Percentiles rank a stretch among this genome's conserved stretches.
Evolutionary conservation across 2,113 vertebrate species (phyloP).

Genomic region (Ciconia maguari): DNA sequence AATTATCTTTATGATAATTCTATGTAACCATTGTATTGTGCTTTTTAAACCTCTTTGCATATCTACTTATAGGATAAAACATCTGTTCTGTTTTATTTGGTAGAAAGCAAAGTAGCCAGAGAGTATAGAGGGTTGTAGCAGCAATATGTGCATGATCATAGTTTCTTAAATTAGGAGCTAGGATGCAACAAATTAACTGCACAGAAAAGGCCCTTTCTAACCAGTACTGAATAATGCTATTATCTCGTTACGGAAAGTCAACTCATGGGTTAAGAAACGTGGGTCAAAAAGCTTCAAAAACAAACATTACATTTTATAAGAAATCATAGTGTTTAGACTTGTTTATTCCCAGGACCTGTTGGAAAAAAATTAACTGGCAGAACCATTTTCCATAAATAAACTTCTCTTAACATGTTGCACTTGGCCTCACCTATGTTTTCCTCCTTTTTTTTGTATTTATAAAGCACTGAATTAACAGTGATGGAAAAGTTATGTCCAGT

Average conservation of each 20-base stretch:
- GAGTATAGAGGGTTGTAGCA: neutral
- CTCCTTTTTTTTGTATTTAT: neutral
- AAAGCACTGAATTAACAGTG: neutral
- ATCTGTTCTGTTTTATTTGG: neutral
- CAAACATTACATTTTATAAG: neutral
- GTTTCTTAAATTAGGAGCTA: neutral
- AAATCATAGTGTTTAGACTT: neutral
- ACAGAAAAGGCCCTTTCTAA: neutral
- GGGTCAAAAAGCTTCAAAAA: neutral
- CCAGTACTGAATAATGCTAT: neutral
- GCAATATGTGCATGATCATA: neutral
- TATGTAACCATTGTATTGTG: neutral
- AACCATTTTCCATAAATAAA: neutral
- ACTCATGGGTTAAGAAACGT: neutral
- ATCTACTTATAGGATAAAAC: neutral
- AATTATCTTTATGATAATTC: neutral
- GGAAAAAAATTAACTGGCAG: neutral
- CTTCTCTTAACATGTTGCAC: neutral
- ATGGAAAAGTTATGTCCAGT: neutral
- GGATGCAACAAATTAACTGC: neutral
- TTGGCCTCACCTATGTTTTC: neutral
- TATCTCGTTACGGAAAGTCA: neutral
- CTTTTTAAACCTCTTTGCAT: neutral
- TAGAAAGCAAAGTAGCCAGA: neutral
- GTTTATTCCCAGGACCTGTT: neutral